Conservation (phyloP, 2,797 vertebrate genomes). For the Lophius americanus region DNA sequence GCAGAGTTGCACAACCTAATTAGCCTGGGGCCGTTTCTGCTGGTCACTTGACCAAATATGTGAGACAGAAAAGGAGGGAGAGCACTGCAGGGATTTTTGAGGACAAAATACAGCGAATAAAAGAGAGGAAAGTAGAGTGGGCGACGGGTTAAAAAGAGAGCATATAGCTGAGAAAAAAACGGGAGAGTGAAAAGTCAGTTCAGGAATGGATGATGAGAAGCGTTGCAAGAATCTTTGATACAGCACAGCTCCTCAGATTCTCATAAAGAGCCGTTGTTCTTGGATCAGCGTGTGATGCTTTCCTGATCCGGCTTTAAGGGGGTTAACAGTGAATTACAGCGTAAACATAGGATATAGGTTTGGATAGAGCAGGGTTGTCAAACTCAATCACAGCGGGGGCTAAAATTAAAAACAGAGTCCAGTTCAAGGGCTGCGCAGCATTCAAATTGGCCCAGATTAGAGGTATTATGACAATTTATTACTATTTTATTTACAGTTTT, state of each 20-base stretch:
- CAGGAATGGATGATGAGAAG: not conserved
- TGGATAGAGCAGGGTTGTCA: not conserved
- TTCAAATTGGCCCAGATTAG: too few species aligned
- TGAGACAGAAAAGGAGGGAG: constrained; percentile 12
- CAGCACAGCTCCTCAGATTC: constrained; percentile 24
- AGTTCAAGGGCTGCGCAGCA: too few species aligned
- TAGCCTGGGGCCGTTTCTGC: constrained; percentile 24
- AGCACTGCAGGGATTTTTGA: constrained; percentile 4
- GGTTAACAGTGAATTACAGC: constrained; percentile 25
- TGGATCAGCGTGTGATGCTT: constrained; percentile 25
- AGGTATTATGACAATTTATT: too few species aligned
- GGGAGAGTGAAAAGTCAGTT: not conserved
- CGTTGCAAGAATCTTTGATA: constrained; percentile 3
- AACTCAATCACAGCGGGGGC: too few species aligned
- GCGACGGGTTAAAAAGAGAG: not conserved
- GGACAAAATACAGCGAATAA: not conserved
- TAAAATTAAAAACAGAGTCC: too few species aligned
- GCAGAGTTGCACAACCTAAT: constrained; percentile 59
- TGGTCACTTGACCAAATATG: constrained; percentile 62
- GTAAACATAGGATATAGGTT: constrained; percentile 18
- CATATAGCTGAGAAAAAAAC: not conserved
- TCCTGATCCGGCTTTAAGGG: constrained; percentile 36
- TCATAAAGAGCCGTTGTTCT: constrained; percentile 57
- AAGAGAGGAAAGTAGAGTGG: not conserved
- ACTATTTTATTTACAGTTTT: too few species aligned